Base-by-base conservation (phyloP, 2,888 invertebrate genomes). In the Polydesmus complanatus region DNA sequence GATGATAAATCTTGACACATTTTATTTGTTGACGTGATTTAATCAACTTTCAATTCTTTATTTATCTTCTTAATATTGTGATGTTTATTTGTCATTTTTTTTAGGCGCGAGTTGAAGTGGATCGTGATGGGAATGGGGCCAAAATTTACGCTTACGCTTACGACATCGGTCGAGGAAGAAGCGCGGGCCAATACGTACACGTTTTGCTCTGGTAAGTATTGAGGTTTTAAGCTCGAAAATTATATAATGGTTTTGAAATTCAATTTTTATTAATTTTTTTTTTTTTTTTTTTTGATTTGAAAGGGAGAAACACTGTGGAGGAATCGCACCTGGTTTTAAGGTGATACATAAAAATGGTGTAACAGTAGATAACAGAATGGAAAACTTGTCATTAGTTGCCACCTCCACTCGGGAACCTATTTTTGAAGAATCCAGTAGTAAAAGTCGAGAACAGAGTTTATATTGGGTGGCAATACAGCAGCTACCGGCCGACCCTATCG, bases 401-500 rank as follows among this genome's bases (percentile, higher is more conserved):
- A 26, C 53, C 11, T 37, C 56, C 14, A 61, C 57, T 23, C 47
- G 27, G 19, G 54, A 61, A 52, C 62, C 62, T 25, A 51, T 58
- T 27, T 60, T 60, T 51, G 68, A 68, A 18, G 67, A 68, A 54
- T 66, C 69, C n/a, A 67, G 68, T 18, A 68, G 66, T 51, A 73
- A 72, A 64, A 69, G 68, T 61, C 68, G 73, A 60, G 77, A 77
- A 64, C 73, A 74, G 68, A 72, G 73, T 60, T 66, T 78, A 18
- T 78, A 78, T 65, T 78, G 77, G 77, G 72, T 76, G 56, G 77
- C 77, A 19, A 75, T 78, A 21, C 75, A 75, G 59, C 77, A 77
- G 65, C 68, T 78, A 58, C 74, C 77, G 26, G 70, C 72, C 54
- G 76, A 77, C 65, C 75, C 71, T 54, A 68, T 70, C 60, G 71